Evolutionary conservation across 2,113 vertebrate species (phyloP), one percentile per base, ranked within the genome.

Genomic region (Garra rufa): DNA sequence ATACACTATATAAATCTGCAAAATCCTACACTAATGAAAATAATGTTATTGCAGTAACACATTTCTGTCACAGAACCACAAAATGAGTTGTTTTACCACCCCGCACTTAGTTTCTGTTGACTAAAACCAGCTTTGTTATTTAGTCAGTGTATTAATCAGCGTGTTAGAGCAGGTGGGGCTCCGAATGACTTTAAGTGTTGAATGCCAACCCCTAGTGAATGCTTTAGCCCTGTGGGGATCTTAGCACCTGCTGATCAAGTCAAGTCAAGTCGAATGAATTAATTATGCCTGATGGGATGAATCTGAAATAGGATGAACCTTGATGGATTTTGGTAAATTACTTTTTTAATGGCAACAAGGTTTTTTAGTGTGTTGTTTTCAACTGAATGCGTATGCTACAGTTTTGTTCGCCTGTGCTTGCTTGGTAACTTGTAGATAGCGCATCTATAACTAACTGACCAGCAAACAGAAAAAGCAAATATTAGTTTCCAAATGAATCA

Each of bases 141-240:
- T 11, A 76, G 50, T 34, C 6, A 14, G 2, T 19, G 7, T 38
- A 38, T 57, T 34, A 38, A 76, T 76, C 73, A 52, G 52, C 3
- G 1, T 57, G 8, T 57, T 21, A 57, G 30, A 57, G 19, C 50
- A 76, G 48, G 50, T 14, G 75, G 28, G 30, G 50, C 50, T 73
- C n/a, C n/a, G 6, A 44, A 24, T 11, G 13, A 57, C 28, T 30
- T 5, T 6, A 38, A 74, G 26, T 48, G 9, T 19, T 52, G 73
- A 13, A 34, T 19, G 14, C 24, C 30, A 21, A 38, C 30, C 30
- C 30, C 17, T 11, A 41, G 67, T n/a, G 9, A 70, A n/a, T 6
- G 67, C 65, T 69, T 41, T n/a, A 69, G 65, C 17, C 67, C 67
- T 70, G 67, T 41, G 70, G 70, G 15, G 41, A 73, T 73, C 46